Evolutionary conservation across 1,140 invertebrate species (phyloP), one percentile per base, ranked within the genome.

Genomic region (Trigoniulus corallinus): DNA sequence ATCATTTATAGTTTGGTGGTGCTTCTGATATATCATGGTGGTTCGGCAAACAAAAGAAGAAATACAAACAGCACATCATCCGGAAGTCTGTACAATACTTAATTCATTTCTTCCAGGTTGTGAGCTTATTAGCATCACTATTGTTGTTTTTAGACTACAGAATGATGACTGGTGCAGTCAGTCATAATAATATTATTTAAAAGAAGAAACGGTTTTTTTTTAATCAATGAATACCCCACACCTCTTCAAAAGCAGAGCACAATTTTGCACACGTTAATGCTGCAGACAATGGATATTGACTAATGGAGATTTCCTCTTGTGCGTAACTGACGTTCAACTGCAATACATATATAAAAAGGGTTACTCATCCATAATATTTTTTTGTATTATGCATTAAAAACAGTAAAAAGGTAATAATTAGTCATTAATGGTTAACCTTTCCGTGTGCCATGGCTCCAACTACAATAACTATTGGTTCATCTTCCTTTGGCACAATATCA

Each of bases 391-490:
- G 29, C 15, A 7, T 34, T 34, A 7, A 7, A 34, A 7, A 34
- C 7, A 7, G 7, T 34, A 7, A 34, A 34, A 7, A 34, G 15
- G 15, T 34, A 7, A 15, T 34, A 7, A 34, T 34, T 34, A 7
- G 7, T 34, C 15, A 7, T 7, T 7, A 34, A 34, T 34, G 13
- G 10, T 46, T 68, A 66, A 84, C 81, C 66, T 84, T 84, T 51
- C 95, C 96, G 71, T 95, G 91, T 2, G 94, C 93, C 81, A 98
- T 96, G 2, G 94, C 92, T 41, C 95, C 96, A 55, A 99, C 73
- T 2, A 97, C 81, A 54, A 99, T 71, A 0, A 82, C 91, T 53
- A 96, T 76, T 15, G 91, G 88, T 51, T 82, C 77, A 58, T 91
- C 83, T 53, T 77, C 67, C 25, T 70, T 66, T 4, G 85, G 84